phyloP scores from a whole-genome alignment of 2,113 vertebrate genomes.

The Cairina moschata region DNA sequence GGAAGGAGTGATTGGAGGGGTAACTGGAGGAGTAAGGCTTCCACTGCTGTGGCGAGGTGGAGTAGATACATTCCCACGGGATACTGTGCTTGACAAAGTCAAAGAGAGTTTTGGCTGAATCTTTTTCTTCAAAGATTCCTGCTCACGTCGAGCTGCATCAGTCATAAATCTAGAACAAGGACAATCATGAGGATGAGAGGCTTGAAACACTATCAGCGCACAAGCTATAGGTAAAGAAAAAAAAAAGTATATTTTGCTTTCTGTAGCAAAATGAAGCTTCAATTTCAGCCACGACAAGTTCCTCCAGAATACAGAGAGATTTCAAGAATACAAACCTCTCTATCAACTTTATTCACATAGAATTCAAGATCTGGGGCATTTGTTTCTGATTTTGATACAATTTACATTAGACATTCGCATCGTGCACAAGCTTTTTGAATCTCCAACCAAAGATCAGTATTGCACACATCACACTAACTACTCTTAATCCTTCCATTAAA shows the following conservation, averaged over 20 bases:
- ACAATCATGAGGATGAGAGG: neutral
- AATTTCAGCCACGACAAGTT: neutral
- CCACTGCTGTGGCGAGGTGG: constrained; percentile 94
- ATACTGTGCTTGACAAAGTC: constrained; percentile 88
- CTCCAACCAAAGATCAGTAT: neutral
- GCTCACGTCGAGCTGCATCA: constrained; percentile 93
- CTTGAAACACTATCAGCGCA: neutral
- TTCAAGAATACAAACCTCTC: neutral
- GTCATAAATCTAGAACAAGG: constrained; percentile 92
- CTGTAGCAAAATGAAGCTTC: neutral
- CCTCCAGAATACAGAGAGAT: neutral
- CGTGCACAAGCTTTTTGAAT: neutral
- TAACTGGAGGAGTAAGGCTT: constrained; percentile 98
- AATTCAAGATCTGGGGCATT: neutral
- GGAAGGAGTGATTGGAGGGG: constrained; percentile 96
- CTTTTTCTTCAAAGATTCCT: constrained; percentile 94
- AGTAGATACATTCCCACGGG: constrained; percentile 91
- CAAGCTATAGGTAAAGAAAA: neutral
- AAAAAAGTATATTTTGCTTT: neutral
- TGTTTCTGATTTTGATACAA: neutral
- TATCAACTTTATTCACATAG: neutral
- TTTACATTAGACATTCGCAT: neutral
- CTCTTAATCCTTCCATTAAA: neutral
- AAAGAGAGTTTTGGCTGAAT: constrained; percentile 94
- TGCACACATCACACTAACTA: neutral